Evolutionary conservation across 2,888 invertebrate species (phyloP), one percentile per base, ranked within the genome.

Genomic region (Sycophila texana): DNA sequence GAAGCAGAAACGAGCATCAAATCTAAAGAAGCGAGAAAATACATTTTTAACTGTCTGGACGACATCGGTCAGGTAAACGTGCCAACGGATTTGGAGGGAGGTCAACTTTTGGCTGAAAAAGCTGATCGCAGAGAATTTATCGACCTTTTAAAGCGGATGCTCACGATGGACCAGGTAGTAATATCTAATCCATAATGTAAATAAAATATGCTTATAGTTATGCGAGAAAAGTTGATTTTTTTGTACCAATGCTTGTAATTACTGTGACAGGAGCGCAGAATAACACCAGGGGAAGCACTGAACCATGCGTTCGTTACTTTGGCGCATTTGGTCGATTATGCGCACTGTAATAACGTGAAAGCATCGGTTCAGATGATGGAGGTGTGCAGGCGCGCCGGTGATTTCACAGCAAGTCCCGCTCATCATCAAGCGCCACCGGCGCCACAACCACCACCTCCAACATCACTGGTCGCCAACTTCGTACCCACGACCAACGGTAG

Each of bases 331-430:
- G 96, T 98, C 5, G 98, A 99, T 91, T 99, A 98, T 91, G 97
- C 98, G 16, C 98, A 98, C 89, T 98, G 98, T 90, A 97, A 97
- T 91, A 98, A 98, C 91, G 98, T 98, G 30, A 98, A 99, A 91
- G 97, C 98, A 26, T 97, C 97, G 87, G 97, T 98, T 20, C 97
- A 98, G 90, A 98, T 98, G 96, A 99, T 99, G 98, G 98, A 99
- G 92, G 94, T 94, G 65, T 88, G 82, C 84, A 92, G 93, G 91
- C 92, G 84, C 90, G 92, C 89, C 88, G 93, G 81, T 88, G 93
- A 77, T 91, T 93, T 70, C 72, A 90, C 88, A 47, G 88, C 87
- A 49, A 89, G 89, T 80, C 89, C 90, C 39, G 88, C 91, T 51
- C 92, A 93, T 87, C 92, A 93, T 86, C 92, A 93, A 87, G 91